Evolutionary conservation across 2,113 vertebrate genomes (phyloP).

Genomic region (Nerophis lumbriciformis): DNA sequence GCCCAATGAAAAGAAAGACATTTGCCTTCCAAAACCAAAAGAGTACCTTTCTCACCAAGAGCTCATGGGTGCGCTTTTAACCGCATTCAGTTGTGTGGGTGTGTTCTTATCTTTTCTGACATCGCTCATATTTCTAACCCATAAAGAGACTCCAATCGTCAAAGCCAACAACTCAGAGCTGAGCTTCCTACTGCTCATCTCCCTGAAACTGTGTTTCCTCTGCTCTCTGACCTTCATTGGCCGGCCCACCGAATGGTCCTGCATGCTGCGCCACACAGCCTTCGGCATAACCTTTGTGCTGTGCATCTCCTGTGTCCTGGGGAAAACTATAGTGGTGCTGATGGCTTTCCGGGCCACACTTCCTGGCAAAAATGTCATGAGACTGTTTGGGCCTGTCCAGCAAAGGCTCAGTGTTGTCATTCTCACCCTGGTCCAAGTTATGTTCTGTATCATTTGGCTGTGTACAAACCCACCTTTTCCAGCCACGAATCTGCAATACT

Average conservation of each 20-base stretch:
- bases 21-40: constrained; percentile 49
- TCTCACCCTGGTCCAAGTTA: constrained; percentile 51
- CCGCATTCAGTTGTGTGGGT: constrained; percentile 41
- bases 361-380: constrained; percentile 51
- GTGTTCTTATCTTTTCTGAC: constrained; percentile 45
- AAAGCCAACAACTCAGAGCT: constrained; percentile 60
- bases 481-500: constrained; percentile 43
- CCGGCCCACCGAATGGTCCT: constrained; percentile 54
- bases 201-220: constrained; percentile 53
- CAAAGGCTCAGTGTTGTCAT: constrained; percentile 46
- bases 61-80: constrained; percentile 56
- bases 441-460: constrained; percentile 55
- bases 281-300: constrained; percentile 64
- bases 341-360: constrained; percentile 59
- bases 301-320: constrained; percentile 58
- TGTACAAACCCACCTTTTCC: constrained; percentile 45
- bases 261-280: constrained; percentile 60
- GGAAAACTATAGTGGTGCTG: constrained; percentile 60
- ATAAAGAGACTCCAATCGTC: constrained; percentile 55
- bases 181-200: constrained; percentile 59
- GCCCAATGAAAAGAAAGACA: constrained; percentile 54
- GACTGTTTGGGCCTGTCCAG: constrained; percentile 55
- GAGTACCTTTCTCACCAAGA: constrained; percentile 61
- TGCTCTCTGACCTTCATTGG: constrained; percentile 56
- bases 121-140: constrained; percentile 45